Evolutionary conservation across 2,113 vertebrate species (phyloP).

Genomic region (Siphamia tubifer): DNA sequence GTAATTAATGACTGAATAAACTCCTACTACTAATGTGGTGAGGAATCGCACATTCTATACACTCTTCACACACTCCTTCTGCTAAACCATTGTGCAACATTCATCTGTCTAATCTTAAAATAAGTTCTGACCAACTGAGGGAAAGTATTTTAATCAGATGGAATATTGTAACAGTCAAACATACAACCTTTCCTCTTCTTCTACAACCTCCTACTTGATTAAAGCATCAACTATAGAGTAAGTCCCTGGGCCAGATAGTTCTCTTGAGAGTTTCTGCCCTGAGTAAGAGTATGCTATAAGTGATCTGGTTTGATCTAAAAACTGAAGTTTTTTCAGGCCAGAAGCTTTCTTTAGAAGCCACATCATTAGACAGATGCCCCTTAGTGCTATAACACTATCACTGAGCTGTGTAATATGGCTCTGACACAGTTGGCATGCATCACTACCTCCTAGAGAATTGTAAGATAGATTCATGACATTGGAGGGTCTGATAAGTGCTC

Average conservation of each 20-base stretch:
- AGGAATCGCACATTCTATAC: no score
- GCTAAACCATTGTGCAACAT: no score
- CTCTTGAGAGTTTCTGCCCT: conserved; percentile 8
- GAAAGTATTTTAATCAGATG: no score
- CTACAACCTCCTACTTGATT: not conserved
- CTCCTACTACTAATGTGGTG: no score
- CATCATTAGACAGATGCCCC: conserved; percentile 60
- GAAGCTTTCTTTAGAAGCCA: conserved; percentile 23
- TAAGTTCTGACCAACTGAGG: no score
- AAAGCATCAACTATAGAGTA: not conserved
- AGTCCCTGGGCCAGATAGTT: not conserved
- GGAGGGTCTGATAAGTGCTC: conserved; percentile 43
- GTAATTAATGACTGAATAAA: no score
- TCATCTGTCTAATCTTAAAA: no score
- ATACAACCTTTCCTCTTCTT: not conserved
- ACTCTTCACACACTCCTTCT: no score
- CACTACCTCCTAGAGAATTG: conserved; percentile 38
- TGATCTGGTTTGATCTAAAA: conserved; percentile 31
- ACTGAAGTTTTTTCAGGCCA: not conserved
- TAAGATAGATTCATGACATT: conserved; percentile 38
- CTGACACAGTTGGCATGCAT: conserved; percentile 52
- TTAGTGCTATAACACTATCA: conserved; percentile 49
- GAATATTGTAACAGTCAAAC: not conserved
- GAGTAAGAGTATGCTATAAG: conserved; percentile 13
- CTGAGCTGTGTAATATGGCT: conserved; percentile 60